Evolutionary conservation across 2,888 invertebrate species (phyloP).

Genomic region (Pandemis heparana): DNA sequence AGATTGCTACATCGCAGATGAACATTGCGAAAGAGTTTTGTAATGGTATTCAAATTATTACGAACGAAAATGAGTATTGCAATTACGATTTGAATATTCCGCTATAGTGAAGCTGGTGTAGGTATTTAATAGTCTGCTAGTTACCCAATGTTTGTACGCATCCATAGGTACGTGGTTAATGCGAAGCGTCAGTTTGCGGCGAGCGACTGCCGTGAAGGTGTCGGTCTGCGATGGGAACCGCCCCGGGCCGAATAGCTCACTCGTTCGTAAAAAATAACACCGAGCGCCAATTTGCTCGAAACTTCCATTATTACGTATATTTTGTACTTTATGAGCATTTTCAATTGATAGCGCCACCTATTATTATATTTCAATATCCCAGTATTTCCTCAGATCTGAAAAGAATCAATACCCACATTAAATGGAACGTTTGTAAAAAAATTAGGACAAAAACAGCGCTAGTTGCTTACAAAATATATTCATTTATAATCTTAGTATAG

Average conservation of each 20-base stretch:
- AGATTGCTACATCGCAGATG: conserved; percentile 44
- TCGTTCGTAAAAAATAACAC: conserved; percentile 64
- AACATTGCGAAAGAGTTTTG: conserved; percentile 53
- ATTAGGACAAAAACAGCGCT: no score
- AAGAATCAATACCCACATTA: no score
- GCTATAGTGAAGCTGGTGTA: conserved; percentile 31
- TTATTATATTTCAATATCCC: no score
- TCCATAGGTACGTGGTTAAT: conserved; percentile 54
- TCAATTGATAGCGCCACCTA: no score
- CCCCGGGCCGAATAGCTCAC: conserved; percentile 61
- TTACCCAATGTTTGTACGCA: conserved; percentile 45
- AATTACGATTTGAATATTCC: conserved; percentile 42
- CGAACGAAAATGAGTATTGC: conserved; percentile 41
- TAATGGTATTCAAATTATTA: conserved; percentile 54
- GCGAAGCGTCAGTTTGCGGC: conserved; percentile 59
- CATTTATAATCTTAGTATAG: no score
- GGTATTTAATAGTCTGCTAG: conserved; percentile 33
- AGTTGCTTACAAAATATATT: no score
- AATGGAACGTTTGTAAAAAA: no score
- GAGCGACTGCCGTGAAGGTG: conserved; percentile 59
- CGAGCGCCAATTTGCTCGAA: conserved; percentile 57
- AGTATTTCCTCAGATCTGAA: no score
- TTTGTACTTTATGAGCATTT: neutral
- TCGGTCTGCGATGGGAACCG: conserved; percentile 71
- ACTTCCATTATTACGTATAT: conserved; percentile 35